Conservation (phyloP, 2,797 vertebrate genomes). For the Sebastes miniatus region DNA sequence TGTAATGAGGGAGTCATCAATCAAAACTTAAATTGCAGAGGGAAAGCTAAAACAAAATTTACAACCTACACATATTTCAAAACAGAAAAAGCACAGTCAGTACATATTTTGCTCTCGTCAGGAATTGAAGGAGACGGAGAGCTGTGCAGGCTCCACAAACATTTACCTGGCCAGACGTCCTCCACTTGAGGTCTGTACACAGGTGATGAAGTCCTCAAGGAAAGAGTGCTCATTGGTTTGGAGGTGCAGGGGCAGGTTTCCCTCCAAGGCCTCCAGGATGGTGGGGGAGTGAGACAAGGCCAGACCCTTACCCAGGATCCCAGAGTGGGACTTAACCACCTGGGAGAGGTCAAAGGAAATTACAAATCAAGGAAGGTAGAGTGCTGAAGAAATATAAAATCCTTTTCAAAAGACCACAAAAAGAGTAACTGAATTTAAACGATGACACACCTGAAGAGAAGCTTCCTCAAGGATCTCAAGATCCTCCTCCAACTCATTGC, state of each 20-base stretch:
- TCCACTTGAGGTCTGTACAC: slow-evolving; percentile 94
- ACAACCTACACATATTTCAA: not conserved
- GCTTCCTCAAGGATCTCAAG: slow-evolving; percentile 99
- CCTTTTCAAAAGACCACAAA: not conserved
- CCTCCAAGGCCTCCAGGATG: slow-evolving; percentile 96
- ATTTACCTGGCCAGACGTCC: slow-evolving; percentile 94
- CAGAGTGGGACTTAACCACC: slow-evolving; percentile 96
- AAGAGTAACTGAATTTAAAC: not conserved
- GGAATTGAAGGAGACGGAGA: not conserved
- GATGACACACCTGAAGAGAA: slow-evolving; percentile 90
- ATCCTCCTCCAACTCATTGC: slow-evolving; percentile 97
- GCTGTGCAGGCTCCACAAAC: not conserved
- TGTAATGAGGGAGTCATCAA: not conserved
- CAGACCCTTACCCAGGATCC: slow-evolving; percentile 96
- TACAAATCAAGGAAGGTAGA: not conserved
- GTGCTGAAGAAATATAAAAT: not conserved
- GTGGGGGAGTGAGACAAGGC: slow-evolving; percentile 97
- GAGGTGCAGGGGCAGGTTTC: slow-evolving; percentile 94
- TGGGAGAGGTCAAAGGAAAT: slow-evolving; percentile 46
- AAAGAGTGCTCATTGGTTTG: slow-evolving; percentile 99
- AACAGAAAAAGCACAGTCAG: not conserved
- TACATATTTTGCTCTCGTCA: not conserved
- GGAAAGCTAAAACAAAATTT: not conserved
- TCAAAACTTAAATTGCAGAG: not conserved
- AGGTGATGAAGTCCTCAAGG: slow-evolving; percentile 98